phyloP scores from a whole-genome alignment of 2,888 invertebrate species.

The Gonocerus acuteangulatus region DNA sequence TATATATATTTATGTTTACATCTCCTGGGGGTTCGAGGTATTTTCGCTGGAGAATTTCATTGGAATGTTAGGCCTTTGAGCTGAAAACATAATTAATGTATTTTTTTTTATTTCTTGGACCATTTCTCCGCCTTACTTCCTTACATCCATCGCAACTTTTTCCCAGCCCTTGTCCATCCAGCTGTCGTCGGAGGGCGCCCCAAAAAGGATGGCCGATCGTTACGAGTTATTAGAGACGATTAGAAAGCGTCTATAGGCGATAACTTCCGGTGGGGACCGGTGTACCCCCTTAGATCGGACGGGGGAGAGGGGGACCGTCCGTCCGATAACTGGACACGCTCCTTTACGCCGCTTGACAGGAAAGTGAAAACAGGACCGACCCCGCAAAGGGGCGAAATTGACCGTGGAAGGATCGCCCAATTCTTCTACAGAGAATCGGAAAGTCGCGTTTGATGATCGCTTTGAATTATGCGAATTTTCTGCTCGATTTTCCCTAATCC shows the following conservation, averaged over 20 bases:
- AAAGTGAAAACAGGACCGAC: constrained; percentile 13
- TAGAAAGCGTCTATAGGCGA: constrained; percentile 16
- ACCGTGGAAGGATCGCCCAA: constrained; percentile 11
- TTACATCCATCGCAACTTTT: too few species aligned
- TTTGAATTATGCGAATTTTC: too few species aligned
- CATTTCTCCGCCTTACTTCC: too few species aligned
- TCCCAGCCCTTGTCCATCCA: too few species aligned
- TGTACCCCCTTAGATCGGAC: too few species aligned
- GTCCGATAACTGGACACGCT: constrained; percentile 21
- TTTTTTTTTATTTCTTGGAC: too few species aligned
- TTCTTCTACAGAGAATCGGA: neutral
- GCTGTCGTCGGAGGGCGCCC: neutral
- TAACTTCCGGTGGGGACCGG: neutral
- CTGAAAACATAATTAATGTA: too few species aligned
- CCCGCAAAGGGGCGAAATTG: neutral
- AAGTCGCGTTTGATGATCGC: neutral
- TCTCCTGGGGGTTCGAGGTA: too few species aligned
- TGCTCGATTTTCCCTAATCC: too few species aligned
- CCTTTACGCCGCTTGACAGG: constrained; percentile 17
- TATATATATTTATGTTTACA: too few species aligned
- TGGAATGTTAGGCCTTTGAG: too few species aligned
- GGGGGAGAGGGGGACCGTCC: neutral
- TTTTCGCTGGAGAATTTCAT: too few species aligned
- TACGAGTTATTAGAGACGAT: constrained; percentile 19
- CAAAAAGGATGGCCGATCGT: constrained; percentile 9